These are phyloP conservation scores for Trematomus bernacchii DNA, from an alignment of 2,797 vertebrate genomes.

Conservation along the genomic window DNA sequence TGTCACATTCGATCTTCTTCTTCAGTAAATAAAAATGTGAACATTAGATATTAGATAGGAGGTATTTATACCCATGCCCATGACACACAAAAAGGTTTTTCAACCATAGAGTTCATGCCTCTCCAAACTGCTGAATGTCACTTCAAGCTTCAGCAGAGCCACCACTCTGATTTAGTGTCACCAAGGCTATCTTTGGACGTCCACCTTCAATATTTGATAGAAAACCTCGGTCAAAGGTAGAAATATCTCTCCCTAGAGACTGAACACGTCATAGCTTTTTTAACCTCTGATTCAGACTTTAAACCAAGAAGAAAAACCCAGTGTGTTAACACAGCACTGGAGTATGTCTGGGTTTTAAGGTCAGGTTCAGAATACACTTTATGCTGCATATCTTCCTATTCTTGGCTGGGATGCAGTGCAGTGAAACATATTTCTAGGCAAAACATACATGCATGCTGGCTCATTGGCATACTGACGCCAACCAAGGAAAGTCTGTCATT, in stretches of 20 bases:
- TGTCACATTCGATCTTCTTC: not conserved
- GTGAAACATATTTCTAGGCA: not conserved
- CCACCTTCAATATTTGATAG: conserved; percentile 79
- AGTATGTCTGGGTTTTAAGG: conserved; percentile 18
- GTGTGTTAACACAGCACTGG: conserved; percentile 18
- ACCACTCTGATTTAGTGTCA: conserved; percentile 63
- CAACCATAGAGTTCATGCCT: conserved; percentile 22
- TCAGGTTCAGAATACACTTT: conserved; percentile 2
- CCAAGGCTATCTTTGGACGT: conserved; percentile 71
- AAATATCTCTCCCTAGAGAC: conserved; percentile 64
- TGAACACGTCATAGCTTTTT: conserved; percentile 42
- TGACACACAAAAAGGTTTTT: not conserved
- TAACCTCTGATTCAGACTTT: conserved; percentile 38
- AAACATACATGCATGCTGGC: not conserved
- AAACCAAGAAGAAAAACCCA: not conserved
- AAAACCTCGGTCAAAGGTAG: conserved; percentile 78
- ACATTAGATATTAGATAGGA: not conserved
- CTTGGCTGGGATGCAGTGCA: not conserved
- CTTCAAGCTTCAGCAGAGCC: conserved; percentile 62
- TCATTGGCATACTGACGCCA: not conserved
- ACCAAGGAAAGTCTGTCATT: not conserved
- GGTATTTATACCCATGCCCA: not conserved
- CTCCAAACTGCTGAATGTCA: conserved; percentile 54
- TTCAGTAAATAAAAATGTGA: not conserved
- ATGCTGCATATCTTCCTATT: not conserved